A percentile compares a stretch with the other conserved stretches of the same genome.
Conservation (phyloP, 2,888 invertebrate genomes). For the Patella pellucida region DNA sequence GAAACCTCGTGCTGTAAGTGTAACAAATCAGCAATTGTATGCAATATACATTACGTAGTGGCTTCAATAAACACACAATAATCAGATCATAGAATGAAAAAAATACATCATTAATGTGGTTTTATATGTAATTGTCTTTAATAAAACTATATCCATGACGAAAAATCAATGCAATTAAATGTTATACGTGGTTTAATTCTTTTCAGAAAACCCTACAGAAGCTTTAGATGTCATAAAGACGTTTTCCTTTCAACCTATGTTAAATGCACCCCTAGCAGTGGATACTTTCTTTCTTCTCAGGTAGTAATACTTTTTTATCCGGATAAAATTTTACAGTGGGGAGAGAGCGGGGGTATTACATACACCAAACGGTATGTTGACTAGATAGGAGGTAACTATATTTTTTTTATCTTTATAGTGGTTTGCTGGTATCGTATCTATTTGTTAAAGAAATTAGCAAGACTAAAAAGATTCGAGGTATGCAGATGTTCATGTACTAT, state of each 20-base stretch:
- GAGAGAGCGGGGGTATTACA: too few relatives aligned
- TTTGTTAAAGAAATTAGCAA: conserved; percentile 26
- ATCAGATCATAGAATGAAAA: too few relatives aligned
- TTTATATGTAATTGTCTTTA: too few relatives aligned
- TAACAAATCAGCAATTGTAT: too few relatives aligned
- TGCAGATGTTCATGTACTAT: conserved; percentile 24
- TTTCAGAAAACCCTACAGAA: conserved; percentile 6
- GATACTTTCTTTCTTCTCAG: conserved; percentile 39
- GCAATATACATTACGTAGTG: too few relatives aligned
- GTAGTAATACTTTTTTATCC: conserved; percentile 12
- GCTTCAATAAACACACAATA: too few relatives aligned
- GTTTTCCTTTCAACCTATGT: conserved; percentile 27
- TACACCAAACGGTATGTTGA: too few relatives aligned
- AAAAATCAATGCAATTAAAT: too few relatives aligned
- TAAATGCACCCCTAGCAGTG: conserved; percentile 37
- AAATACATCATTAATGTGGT: too few relatives aligned
- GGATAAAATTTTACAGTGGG: too few relatives aligned
- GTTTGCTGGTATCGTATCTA: conserved; percentile 22
- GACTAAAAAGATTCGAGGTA: conserved; percentile 12
- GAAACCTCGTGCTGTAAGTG: too few relatives aligned
- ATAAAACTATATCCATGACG: too few relatives aligned
- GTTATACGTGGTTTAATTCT: background rate
- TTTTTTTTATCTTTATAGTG: conserved; percentile 14
- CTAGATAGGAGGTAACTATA: background rate
- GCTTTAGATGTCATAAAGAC: background rate